Evolutionary conservation across 2,113 vertebrate species (phyloP).

Genomic region (Hemiscyllium ocellatum): DNA sequence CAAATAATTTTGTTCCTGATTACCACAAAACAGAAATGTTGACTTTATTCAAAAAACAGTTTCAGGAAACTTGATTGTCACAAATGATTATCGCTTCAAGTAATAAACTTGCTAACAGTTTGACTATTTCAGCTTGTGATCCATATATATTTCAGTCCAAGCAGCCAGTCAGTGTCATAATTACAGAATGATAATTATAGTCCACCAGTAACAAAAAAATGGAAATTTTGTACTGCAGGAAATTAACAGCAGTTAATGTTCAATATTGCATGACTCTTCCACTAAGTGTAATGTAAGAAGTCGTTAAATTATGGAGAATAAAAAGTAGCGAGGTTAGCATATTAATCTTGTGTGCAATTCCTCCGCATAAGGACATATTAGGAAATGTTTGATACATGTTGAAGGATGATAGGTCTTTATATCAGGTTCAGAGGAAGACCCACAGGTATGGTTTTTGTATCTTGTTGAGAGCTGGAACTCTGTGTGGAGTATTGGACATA

Average conservation of each 20-base stretch:
- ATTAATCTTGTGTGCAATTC: constrained; percentile 53
- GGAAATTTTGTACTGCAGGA: constrained; percentile 70
- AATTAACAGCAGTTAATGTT: constrained; percentile 73
- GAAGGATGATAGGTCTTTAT: neutral
- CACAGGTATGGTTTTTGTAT: neutral
- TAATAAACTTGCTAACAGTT: constrained; percentile 54
- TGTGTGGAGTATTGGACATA: neutral
- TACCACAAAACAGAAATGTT: neutral
- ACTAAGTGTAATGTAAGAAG: constrained; percentile 70
- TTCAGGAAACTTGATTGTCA: constrained; percentile 42
- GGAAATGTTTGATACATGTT: constrained; percentile 38
- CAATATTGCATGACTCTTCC: constrained; percentile 75
- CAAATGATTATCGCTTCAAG: constrained; percentile 47
- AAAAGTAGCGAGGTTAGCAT: constrained; percentile 59
- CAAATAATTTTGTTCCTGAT: neutral
- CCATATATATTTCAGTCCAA: constrained; percentile 56
- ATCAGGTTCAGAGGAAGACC: neutral
- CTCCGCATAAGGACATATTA: constrained; percentile 46
- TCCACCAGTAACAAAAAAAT: constrained; percentile 59
- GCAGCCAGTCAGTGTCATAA: constrained; percentile 64
- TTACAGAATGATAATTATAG: constrained; percentile 69
- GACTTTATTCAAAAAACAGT: neutral
- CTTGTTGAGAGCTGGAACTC: neutral
- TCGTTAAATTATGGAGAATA: constrained; percentile 72
- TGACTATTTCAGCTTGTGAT: constrained; percentile 54